Evolutionary conservation across 2,888 invertebrate genomes (phyloP).

Genomic region (Uloborus plumipes): DNA sequence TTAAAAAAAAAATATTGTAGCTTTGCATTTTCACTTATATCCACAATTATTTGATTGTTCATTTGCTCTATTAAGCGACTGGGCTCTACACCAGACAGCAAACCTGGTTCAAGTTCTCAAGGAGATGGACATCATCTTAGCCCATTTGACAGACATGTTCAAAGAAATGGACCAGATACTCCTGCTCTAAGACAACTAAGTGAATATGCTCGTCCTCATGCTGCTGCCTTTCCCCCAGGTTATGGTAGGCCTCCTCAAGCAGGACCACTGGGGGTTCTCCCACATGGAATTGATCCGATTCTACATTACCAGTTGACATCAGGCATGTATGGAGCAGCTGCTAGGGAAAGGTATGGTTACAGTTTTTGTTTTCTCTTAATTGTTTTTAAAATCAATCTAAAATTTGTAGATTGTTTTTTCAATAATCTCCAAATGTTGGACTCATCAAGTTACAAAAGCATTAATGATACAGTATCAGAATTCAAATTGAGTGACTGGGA

Average conservation of each 20-base stretch:
- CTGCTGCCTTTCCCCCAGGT: slow-evolving; percentile 84
- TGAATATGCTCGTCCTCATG: slow-evolving; percentile 95
- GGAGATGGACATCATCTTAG: slow-evolving; percentile 62
- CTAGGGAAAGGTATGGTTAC: slow-evolving; percentile 61
- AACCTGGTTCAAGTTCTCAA: slow-evolving; percentile 55
- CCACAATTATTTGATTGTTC: no score
- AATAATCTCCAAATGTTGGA: no score
- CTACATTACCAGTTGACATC: slow-evolving; percentile 80
- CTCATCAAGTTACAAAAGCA: no score
- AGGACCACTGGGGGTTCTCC: slow-evolving; percentile 71
- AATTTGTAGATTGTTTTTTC: no score
- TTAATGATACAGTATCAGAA: no score
- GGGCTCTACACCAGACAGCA: slow-evolving; percentile 57
- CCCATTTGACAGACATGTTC: slow-evolving; percentile 66
- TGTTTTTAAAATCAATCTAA: not conserved
- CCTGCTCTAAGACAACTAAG: slow-evolving; percentile 88
- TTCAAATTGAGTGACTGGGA: no score
- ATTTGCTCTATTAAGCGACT: slow-evolving; percentile 22
- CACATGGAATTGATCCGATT: slow-evolving; percentile 86
- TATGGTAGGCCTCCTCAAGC: slow-evolving; percentile 67
- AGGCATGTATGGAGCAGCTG: slow-evolving; percentile 65
- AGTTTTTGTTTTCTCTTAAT: not conserved
- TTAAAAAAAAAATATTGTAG: no score
- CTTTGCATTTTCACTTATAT: no score
- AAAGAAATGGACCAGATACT: slow-evolving; percentile 79